These are phyloP conservation scores for Helicoverpa assulta DNA, from an alignment of 2,888 invertebrate genomes.

Conservation along the genomic window DNA sequence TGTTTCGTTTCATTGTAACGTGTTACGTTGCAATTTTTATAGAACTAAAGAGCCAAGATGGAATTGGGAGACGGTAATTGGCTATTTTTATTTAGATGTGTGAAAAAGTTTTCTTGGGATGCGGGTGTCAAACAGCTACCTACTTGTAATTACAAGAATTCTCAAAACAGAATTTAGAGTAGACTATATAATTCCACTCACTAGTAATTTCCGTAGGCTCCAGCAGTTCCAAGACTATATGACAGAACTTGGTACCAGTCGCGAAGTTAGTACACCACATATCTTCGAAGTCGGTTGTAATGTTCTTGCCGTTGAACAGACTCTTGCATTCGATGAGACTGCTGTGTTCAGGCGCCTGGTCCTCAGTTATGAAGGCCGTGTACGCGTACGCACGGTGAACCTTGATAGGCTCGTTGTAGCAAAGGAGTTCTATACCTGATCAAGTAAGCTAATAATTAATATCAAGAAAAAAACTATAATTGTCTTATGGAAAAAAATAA, in stretches of 20 bases:
- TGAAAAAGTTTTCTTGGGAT: no score
- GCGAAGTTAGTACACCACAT: slow-evolving; percentile 91
- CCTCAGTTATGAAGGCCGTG: slow-evolving; percentile 72
- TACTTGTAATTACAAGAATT: no score
- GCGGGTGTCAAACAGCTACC: no score
- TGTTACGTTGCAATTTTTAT: no score
- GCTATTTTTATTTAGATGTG: no score
- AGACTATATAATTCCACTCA: no score
- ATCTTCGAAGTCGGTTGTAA: slow-evolving; percentile 92
- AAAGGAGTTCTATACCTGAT: slow-evolving; percentile 87
- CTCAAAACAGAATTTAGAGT: no score
- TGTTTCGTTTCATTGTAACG: no score
- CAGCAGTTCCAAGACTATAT: slow-evolving; percentile 81
- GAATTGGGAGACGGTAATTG: no score
- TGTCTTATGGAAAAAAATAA: no score
- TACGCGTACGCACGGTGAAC: slow-evolving; percentile 82
- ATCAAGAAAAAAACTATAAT: no score
- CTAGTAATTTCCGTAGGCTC: slow-evolving; percentile 82
- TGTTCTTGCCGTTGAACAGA: slow-evolving; percentile 92
- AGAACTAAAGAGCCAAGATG: no score
- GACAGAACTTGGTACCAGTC: slow-evolving; percentile 77
- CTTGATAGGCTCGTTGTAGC: slow-evolving; percentile 73
- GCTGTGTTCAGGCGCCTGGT: slow-evolving; percentile 65
- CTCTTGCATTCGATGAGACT: slow-evolving; percentile 83
- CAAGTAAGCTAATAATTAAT: neutral